Evolutionary conservation across 2,888 invertebrate genomes (phyloP).

Genomic region (Eupithecia inturbata): DNA sequence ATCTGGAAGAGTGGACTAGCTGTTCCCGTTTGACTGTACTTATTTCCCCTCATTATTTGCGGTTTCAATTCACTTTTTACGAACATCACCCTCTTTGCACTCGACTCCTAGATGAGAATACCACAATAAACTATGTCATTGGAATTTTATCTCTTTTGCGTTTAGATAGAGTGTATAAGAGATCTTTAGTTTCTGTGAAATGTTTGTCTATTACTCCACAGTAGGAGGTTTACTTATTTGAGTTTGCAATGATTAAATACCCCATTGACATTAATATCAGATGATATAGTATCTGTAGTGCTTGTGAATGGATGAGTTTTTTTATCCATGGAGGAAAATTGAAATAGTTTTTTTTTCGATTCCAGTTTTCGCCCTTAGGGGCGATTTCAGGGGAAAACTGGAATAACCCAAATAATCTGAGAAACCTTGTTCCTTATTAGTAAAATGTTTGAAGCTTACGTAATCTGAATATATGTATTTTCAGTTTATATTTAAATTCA

Average conservation of each 20-base stretch:
- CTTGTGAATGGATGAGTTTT: neutral
- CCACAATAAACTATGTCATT: conserved; percentile 53
- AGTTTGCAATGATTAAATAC: conserved; percentile 4
- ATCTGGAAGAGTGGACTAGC: conserved; percentile 26
- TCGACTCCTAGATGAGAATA: conserved; percentile 65
- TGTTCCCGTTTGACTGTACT: conserved; percentile 12
- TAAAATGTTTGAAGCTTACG: neutral
- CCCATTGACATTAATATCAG: neutral
- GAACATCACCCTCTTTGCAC: conserved; percentile 68
- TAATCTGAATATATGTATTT: neutral
- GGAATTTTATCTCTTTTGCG: conserved; percentile 26
- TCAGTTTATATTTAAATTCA: neutral
- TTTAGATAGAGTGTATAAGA: conserved; percentile 21
- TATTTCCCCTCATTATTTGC: conserved; percentile 76
- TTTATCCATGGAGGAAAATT: too few species aligned
- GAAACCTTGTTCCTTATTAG: neutral
- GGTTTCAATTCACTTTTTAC: conserved; percentile 84
- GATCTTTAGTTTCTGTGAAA: neutral
- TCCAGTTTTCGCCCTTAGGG: too few species aligned
- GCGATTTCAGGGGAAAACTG: too few species aligned
- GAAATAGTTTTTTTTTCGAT: too few species aligned
- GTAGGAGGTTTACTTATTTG: conserved; percentile 6
- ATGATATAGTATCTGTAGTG: neutral
- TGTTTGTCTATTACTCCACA: neutral
- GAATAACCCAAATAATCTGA: neutral